phyloP scores from a whole-genome alignment of 2,797 vertebrate species.

The Cichlasoma orientale region DNA sequence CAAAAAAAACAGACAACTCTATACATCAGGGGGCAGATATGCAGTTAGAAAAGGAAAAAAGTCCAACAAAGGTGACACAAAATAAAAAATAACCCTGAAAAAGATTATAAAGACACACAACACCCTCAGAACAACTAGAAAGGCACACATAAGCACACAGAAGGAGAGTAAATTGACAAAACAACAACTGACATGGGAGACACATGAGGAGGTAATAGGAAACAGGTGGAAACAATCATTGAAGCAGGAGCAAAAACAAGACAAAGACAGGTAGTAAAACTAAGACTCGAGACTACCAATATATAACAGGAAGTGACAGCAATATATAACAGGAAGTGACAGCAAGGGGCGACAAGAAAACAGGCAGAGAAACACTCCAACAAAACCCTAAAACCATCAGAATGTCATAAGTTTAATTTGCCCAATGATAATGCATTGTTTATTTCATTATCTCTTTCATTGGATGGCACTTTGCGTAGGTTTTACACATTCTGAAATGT shows the following conservation, averaged over 20 bases:
- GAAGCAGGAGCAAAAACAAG: too few species aligned
- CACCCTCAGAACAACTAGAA: background rate
- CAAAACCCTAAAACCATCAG: background rate
- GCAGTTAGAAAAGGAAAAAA: background rate
- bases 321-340: background rate
- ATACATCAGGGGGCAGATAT: background rate
- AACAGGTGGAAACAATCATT: background rate
- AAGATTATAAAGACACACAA: background rate
- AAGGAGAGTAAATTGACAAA: background rate
- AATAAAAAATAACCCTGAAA: background rate
- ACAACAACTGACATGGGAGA: background rate
- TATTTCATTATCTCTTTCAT: background rate
- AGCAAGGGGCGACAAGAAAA: background rate
- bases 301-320: background rate
- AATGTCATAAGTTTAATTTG: background rate
- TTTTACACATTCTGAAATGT: background rate
- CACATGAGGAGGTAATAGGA: background rate
- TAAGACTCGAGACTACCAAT: background rate
- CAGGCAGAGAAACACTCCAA: background rate
- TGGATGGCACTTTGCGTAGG: background rate
- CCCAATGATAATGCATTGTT: rapidly evolving
- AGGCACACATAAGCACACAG: background rate
- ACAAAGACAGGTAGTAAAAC: background rate
- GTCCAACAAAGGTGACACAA: background rate
- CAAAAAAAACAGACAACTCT: background rate